Conservation (phyloP, 2,113 vertebrate genomes). For the Chitala chitala region DNA sequence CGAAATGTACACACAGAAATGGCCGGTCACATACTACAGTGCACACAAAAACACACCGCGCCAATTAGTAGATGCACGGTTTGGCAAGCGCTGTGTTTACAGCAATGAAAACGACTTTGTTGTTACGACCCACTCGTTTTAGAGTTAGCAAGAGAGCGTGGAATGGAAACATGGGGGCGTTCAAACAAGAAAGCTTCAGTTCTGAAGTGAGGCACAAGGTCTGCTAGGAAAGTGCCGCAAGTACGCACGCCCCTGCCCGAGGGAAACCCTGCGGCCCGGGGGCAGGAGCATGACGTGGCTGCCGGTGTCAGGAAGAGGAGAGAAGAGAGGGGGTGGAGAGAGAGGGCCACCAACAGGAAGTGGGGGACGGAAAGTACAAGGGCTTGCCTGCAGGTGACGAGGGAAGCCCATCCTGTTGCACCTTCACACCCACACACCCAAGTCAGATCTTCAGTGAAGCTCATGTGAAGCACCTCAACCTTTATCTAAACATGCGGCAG, state of each 20-base stretch:
- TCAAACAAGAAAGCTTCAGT: not conserved
- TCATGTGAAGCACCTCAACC: not conserved
- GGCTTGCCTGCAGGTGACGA: constrained; percentile 5
- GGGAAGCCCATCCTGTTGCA: constrained; percentile 3
- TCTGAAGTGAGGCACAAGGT: not conserved
- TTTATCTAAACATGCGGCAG: not conserved
- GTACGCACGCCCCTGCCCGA: constrained; percentile 38
- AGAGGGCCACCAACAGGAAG: not conserved
- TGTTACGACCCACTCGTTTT: not conserved
- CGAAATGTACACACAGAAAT: not conserved
- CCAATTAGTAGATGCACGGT: not conserved
- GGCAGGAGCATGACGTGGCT: not conserved
- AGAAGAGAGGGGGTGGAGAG: not conserved
- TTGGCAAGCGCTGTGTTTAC: not conserved
- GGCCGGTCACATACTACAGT: not conserved
- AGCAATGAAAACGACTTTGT: not conserved
- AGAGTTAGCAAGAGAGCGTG: not conserved
- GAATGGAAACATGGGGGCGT: constrained; percentile 19
- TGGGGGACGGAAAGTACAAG: not conserved
- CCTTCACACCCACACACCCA: not conserved
- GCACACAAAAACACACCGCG: not conserved
- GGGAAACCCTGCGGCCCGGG: constrained; percentile 48
- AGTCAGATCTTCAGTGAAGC: not conserved
- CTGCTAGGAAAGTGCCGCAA: constrained; percentile 9
- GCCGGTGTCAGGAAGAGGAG: not conserved